Conservation (phyloP, 1,140 invertebrate species). For the Eupeodes corollae region DNA sequence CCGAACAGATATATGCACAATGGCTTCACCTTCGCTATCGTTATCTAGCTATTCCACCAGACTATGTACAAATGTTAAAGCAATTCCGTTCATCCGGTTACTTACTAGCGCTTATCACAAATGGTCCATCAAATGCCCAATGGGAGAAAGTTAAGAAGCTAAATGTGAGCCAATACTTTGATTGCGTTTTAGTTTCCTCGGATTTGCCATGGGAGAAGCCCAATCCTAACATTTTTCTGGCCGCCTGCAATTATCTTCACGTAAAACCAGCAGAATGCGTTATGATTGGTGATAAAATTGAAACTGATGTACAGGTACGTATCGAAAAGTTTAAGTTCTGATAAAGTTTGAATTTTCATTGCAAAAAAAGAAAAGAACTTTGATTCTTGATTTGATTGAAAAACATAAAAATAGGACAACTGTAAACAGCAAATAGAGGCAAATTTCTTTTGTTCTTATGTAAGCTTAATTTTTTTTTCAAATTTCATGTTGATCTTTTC, state of each 20-base stretch:
- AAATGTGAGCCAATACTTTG: conserved; percentile 57
- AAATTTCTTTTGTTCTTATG: neutral
- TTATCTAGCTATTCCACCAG: conserved; percentile 51
- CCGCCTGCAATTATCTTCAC: conserved; percentile 60
- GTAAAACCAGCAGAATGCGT: conserved; percentile 61
- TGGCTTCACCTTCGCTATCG: conserved; percentile 67
- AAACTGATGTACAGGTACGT: conserved; percentile 63
- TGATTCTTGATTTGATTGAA: neutral
- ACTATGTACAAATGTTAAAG: conserved; percentile 52
- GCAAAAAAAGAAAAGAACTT: neutral
- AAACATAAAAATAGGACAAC: neutral
- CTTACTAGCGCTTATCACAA: conserved; percentile 65
- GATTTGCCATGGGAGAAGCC: conserved; percentile 78
- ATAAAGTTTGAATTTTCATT: no score
- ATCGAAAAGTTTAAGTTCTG: neutral
- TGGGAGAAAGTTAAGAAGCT: conserved; percentile 72
- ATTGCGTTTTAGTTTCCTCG: conserved; percentile 66
- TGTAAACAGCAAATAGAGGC: neutral
- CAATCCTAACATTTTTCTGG: conserved; percentile 60
- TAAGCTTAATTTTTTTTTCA: neutral
- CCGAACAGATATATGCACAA: conserved; percentile 55
- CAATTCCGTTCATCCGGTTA: conserved; percentile 51
- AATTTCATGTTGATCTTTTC: no score
- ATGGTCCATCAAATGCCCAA: conserved; percentile 70
- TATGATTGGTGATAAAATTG: conserved; percentile 77